phyloP scores from a whole-genome alignment of 2,888 invertebrate genomes.

The Oligia strigilis region DNA sequence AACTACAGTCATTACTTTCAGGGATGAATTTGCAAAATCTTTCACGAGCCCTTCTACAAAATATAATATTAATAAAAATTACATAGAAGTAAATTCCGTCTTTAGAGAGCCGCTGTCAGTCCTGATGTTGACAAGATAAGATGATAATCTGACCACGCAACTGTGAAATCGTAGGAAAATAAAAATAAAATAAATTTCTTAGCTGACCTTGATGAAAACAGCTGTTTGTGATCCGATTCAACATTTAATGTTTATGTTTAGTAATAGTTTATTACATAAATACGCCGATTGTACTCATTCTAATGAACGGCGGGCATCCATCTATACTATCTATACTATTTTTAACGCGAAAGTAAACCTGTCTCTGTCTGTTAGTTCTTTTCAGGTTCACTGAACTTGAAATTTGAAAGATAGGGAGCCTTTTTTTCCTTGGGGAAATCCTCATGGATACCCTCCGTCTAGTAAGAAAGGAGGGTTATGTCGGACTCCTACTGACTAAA shows the following conservation, averaged over 20 bases:
- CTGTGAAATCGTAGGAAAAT: slow-evolving; percentile 30
- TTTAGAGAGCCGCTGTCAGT: not conserved
- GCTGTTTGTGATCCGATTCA: slow-evolving; percentile 31
- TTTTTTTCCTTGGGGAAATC: too few species aligned
- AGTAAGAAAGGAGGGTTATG: not conserved
- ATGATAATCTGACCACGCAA: slow-evolving; percentile 20
- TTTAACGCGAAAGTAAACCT: not conserved
- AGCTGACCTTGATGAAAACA: slow-evolving; percentile 32
- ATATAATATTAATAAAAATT: not conserved
- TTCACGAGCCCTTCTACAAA: not conserved
- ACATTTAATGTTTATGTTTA: slow-evolving; percentile 9
- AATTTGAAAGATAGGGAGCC: not conserved
- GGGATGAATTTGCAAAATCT: not conserved
- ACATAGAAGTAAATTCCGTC: not conserved
- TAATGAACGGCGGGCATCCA: not conserved
- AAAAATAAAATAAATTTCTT: slow-evolving; percentile 17
- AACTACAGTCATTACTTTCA: not conserved
- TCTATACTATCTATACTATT: not conserved
- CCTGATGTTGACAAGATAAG: not conserved
- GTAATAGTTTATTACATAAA: slow-evolving; percentile 27
- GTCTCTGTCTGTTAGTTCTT: not conserved
- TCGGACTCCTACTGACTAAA: not conserved
- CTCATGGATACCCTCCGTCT: too few species aligned
- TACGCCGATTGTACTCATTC: too few species aligned
- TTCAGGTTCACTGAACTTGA: not conserved